Conservation (phyloP, 1,140 invertebrate genomes). For the Zaprionus vittiger region DNA sequence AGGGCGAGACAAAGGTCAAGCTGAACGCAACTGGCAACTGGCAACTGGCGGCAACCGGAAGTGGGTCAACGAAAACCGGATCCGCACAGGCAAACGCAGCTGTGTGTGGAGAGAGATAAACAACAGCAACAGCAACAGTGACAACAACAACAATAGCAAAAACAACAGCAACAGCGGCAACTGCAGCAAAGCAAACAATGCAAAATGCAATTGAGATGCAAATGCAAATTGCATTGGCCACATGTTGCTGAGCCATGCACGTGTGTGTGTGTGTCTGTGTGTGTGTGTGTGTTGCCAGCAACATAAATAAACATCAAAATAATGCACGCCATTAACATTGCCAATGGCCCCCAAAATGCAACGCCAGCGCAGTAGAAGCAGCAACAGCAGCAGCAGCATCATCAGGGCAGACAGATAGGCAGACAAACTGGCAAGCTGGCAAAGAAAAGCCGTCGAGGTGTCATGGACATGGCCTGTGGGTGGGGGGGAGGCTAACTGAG, state of each 20-base stretch:
- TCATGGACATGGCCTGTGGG: constrained; percentile 61
- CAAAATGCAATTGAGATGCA: constrained; percentile 78
- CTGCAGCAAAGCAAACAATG: constrained; percentile 70
- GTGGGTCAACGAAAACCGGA: constrained; percentile 80
- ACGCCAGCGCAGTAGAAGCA: constrained; percentile 16
- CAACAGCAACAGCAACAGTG: constrained; percentile 42
- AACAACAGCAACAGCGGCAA: constrained; percentile 43
- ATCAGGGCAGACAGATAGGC: constrained; percentile 48
- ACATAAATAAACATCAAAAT: constrained; percentile 81
- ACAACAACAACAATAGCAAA: constrained; percentile 28
- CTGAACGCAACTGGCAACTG: constrained; percentile 52
- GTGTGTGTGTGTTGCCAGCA: constrained; percentile 49
- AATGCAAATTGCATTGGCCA: constrained; percentile 76
- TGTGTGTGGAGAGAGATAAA: constrained; percentile 69
- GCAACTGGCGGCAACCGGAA: constrained; percentile 69
- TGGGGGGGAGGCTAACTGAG: background rate
- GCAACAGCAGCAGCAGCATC: constrained; percentile 3
- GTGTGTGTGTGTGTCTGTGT: constrained; percentile 15
- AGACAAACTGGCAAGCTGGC: constrained; percentile 44
- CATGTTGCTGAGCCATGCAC: constrained; percentile 56
- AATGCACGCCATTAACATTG: constrained; percentile 80
- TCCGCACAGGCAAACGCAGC: constrained; percentile 65
- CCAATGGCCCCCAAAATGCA: constrained; percentile 76
- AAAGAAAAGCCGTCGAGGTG: constrained; percentile 48
- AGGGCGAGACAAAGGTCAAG: constrained; percentile 67